Base-by-base conservation (phyloP, 2,113 vertebrate species). In the Camelus dromedarius region DNA sequence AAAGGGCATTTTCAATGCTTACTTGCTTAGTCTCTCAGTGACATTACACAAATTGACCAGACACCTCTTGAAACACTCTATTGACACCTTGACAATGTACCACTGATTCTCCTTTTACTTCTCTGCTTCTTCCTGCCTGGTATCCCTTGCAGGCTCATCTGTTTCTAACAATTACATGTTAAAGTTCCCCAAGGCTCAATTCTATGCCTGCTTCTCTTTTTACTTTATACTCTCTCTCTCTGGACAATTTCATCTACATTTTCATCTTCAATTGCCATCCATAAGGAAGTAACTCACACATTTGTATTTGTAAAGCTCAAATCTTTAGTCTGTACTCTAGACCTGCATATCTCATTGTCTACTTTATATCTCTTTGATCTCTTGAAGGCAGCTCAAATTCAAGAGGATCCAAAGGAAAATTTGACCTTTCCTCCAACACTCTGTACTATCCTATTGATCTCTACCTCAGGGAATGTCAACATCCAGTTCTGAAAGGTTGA, bases 321-420 rank as follows among this genome's bases (percentile, higher is more conserved):
- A 87, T 9, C 13, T 92, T 89, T 86, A 35, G 12, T 54, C n/a
- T 89, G 24, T 11, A 73, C 18, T 72, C 30, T 13, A 75, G 42
- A 66, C 28, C 18, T 52, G 69, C 24, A 50, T 75, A 48, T 90
- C 48, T 95, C 69, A 64, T 79, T 80, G 54, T 80, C 26, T 92
- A 56, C 35, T 75, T 58, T 72, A 79, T 89, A 76, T 28, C 5
- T 81, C 62, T 76, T 77, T 58, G 42, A 56, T 81, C 18, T 62
- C n/a, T 75, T 89, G 84, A 95, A 91, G 18, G 20, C 20, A 81
- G 67, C 60, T 89, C 80, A 87, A 92, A 89, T 8, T 82, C 84
- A 79, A 50, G 26, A 52, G 26, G n/a, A 83, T 81, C 30, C 54
- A 82, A 89, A 79, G 56, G 50, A 95, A 96, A 70, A 67, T 22